A percentile compares a stretch with the other conserved stretches of the same genome.
These are phyloP conservation scores for Anhinga rufa DNA, from an alignment of 2,113 vertebrate genomes.

Conservation along the genomic window DNA sequence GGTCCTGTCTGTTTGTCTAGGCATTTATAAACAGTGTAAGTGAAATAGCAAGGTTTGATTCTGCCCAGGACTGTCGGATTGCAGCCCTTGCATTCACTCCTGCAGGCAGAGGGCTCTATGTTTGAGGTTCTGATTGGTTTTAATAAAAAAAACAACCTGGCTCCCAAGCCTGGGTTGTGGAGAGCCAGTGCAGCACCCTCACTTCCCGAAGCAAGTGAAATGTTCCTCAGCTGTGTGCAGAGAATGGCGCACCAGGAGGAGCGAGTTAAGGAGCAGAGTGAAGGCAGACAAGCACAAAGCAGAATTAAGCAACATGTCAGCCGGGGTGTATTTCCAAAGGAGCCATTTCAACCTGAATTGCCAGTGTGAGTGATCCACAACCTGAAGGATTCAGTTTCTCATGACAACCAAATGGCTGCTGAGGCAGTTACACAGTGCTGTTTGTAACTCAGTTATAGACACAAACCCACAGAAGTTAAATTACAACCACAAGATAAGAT, in stretches of 20 bases:
- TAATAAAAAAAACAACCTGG: not conserved
- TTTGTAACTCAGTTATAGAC: not conserved
- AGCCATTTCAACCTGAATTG: not conserved
- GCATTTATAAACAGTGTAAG: not conserved
- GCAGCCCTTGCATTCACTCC: not conserved
- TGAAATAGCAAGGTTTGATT: not conserved
- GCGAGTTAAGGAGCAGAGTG: not conserved
- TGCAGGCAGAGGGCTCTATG: not conserved
- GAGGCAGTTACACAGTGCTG: not conserved
- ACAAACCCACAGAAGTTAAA: not conserved
- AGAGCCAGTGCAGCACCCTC: not conserved
- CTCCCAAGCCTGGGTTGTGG: rapidly evolving
- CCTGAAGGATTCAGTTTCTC: not conserved
- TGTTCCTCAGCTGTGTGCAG: rapidly evolving
- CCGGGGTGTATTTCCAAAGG: not conserved
- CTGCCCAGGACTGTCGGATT: not conserved
- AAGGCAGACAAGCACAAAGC: not conserved
- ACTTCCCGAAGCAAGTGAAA: not conserved
- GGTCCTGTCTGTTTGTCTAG: not conserved
- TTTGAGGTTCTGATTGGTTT: not conserved
- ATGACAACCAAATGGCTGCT: not conserved
- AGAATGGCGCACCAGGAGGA: not conserved
- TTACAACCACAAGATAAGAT: not conserved
- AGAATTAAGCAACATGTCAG: not conserved
- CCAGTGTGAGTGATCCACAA: not conserved